Evolutionary conservation across 2,113 vertebrate species (phyloP), one percentile per base, ranked within the genome.

Genomic region (Upupa epops): DNA sequence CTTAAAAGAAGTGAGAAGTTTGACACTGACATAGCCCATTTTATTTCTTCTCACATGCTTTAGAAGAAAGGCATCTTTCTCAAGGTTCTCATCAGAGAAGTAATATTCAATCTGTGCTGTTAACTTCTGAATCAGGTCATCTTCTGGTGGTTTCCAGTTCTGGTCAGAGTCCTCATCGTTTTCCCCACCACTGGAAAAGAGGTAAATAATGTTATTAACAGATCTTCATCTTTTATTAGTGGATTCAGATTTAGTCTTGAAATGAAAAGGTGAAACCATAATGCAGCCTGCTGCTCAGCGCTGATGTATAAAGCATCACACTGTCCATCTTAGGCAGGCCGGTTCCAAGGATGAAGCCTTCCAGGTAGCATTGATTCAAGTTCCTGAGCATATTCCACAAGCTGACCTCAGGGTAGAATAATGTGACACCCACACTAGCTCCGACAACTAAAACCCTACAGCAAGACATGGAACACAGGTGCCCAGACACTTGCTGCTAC

Each of bases 1-100:
- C 96, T 99, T 99, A 96, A 99, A 99, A 11, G 99, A 99, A 6
- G 99, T 99, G 92, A 99, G 98, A 48, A 99, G 96, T 96, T 99
- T 99, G 94, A 99, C 98, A 22, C 99, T 99, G 96, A 99, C 99
- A 7, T 98, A 99, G 18, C 99, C 99, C 79, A 98, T 98, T 95
- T 99, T 99, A 96, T 99, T 99, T 91, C 99, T 98, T 66, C 99
- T 94, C 77, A 99, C 98, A 0, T 99, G 99, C 94, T 99, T 99
- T 34, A 99, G 98, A 79, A 99, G 98, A 94, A 99, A 99, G 91
- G 99, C 98, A 0, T 99, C 99, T 58, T 98, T 99, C 96, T 99
- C 98, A 91, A 99, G 98, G 97, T 99, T 99, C 72, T 99, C 99
- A 54, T 99, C 99, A 0, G 99, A 99, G 92, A 99, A 98, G 95